Conservation (phyloP, 2,797 vertebrate genomes). For the Astyanax mexicanus region DNA sequence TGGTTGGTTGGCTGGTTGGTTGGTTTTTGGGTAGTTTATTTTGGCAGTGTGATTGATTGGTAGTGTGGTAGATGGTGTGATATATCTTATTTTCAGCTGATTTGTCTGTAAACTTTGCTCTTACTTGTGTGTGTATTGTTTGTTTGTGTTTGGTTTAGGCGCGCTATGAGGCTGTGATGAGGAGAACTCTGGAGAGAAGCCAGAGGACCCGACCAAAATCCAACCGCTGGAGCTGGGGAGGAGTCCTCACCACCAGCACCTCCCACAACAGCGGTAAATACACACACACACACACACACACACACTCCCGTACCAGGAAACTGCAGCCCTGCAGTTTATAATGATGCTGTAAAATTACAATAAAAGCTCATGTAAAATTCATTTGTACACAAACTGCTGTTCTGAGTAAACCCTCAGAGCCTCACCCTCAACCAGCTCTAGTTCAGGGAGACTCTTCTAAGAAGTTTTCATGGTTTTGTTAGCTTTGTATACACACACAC, state of each 20-base stretch:
- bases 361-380: too few relatives aligned
- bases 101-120: background rate
- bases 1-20: too few relatives aligned
- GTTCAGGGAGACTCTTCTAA: too few relatives aligned
- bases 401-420: background rate
- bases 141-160: slow-evolving; percentile 72
- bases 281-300: too few relatives aligned
- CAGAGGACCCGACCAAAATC: slow-evolving; percentile 86
- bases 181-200: slow-evolving; percentile 88
- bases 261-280: slow-evolving; percentile 63
- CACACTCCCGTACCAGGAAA: slow-evolving; percentile 56
- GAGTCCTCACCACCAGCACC: slow-evolving; percentile 74
- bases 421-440: background rate
- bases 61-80: too few relatives aligned
- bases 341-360: too few relatives aligned
- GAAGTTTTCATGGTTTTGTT: background rate
- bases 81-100: too few relatives aligned
- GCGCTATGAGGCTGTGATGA: slow-evolving; percentile 93
- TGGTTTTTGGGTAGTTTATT: too few relatives aligned
- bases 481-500: background rate
- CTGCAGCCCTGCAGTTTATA: slow-evolving; percentile 54
- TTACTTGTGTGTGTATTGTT: background rate
- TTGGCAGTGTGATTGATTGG: too few relatives aligned
- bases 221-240: slow-evolving; percentile 96
- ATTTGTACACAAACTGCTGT: background rate